A percentile compares a stretch with the other conserved stretches of the same genome.
Evolutionary conservation across 2,888 invertebrate species (phyloP).

Genomic region (Drosophila affinis): DNA sequence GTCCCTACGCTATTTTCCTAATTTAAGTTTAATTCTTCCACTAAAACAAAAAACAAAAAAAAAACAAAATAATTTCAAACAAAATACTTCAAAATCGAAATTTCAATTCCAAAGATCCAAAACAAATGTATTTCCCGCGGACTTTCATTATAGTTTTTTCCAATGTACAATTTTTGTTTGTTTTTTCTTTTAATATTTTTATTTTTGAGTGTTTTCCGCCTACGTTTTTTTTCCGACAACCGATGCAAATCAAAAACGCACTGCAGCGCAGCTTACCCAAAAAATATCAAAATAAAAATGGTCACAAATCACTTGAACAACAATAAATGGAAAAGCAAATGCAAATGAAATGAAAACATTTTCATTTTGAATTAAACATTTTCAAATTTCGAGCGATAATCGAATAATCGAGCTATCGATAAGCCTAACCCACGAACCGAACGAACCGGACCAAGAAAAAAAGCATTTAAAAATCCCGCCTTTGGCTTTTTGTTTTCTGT

Average conservation of each 20-base stretch:
- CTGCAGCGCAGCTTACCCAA: not conserved
- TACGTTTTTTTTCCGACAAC: slow-evolving; percentile 31
- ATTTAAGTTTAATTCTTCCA: slow-evolving; percentile 31
- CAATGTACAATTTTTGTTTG: slow-evolving; percentile 8
- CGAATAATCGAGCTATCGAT: slow-evolving; percentile 1
- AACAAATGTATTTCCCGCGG: slow-evolving; percentile 17
- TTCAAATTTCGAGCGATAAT: slow-evolving; percentile 28
- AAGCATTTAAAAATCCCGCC: slow-evolving; percentile 86
- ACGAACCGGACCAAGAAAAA: slow-evolving; percentile 3
- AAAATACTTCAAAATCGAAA: slow-evolving; percentile 19
- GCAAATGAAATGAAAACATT: slow-evolving; percentile 8
- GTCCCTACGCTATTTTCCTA: slow-evolving; percentile 28
- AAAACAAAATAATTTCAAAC: slow-evolving; percentile 2
- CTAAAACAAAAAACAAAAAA: slow-evolving; percentile 11
- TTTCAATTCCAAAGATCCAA: slow-evolving; percentile 10
- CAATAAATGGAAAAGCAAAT: not conserved
- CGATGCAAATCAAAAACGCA: slow-evolving; percentile 13
- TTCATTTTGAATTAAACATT: slow-evolving; percentile 31
- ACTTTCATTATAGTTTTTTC: slow-evolving; percentile 17
- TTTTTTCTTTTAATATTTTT: slow-evolving; percentile 16
- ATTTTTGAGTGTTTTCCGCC: slow-evolving; percentile 57
- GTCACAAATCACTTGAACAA: slow-evolving; percentile 9
- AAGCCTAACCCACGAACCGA: slow-evolving; percentile 8
- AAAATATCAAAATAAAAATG: slow-evolving; percentile 9
- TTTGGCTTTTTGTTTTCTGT: slow-evolving; percentile 88